Conservation (phyloP, 1,140 invertebrate genomes). For the Magallana gigas region DNA sequence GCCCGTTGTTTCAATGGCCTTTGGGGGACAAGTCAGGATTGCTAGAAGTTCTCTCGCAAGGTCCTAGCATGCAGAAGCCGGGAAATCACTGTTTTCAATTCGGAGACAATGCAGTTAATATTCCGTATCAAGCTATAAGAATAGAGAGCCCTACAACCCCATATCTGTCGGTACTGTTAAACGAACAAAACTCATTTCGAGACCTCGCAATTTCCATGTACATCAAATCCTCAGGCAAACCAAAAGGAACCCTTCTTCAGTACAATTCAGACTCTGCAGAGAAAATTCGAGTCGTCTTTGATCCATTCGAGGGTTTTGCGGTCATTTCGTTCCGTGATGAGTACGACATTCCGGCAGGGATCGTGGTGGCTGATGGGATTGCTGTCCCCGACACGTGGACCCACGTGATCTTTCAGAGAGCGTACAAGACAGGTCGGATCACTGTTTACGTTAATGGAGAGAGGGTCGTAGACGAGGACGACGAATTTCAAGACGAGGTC, state of each 20-base stretch:
- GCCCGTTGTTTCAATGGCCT: slow-evolving; percentile 39
- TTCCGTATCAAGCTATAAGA: slow-evolving; percentile 42
- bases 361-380: slow-evolving; percentile 22
- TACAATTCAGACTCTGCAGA: slow-evolving; percentile 38
- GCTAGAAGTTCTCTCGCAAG: slow-evolving; percentile 30
- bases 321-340: slow-evolving; percentile 48
- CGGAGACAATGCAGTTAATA: neutral
- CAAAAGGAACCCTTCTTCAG: slow-evolving; percentile 39
- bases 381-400: slow-evolving; percentile 32
- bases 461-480: slow-evolving; percentile 10
- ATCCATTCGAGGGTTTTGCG: neutral
- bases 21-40: slow-evolving; percentile 39
- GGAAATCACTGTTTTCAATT: slow-evolving; percentile 49
- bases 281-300: slow-evolving; percentile 38
- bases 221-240: slow-evolving; percentile 20
- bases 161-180: slow-evolving; percentile 11
- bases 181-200: slow-evolving; percentile 18
- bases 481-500: slow-evolving; percentile 44
- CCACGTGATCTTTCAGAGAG: slow-evolving; percentile 41
- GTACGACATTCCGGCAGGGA: slow-evolving; percentile 44
- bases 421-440: slow-evolving; percentile 31
- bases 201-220: slow-evolving; percentile 46
- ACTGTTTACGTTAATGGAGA: slow-evolving; percentile 35
- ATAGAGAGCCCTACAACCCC: neutral
- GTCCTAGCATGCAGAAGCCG: neutral